A percentile compares a stretch with the other conserved stretches of the same genome.
These are phyloP conservation scores for Trigoniulus corallinus DNA, from an alignment of 1,140 invertebrate species.

Conservation along the genomic window DNA sequence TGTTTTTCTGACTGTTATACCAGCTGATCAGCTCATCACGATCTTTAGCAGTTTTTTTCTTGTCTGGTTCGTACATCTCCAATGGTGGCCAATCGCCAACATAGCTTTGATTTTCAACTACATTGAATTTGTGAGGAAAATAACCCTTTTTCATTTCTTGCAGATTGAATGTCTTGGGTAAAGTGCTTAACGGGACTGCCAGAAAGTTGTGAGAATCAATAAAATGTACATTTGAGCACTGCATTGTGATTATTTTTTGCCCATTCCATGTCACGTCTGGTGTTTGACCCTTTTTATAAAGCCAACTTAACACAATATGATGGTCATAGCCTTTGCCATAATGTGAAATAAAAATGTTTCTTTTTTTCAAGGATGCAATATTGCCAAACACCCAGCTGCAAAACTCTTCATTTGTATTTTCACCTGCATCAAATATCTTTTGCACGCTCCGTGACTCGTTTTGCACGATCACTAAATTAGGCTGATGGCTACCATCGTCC, in stretches of 20 bases:
- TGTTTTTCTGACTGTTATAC: neutral
- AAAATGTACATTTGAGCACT: neutral
- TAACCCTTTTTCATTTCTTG: constrained; percentile 3
- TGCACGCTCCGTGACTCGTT: neutral
- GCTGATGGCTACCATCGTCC: neutral
- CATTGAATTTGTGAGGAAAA: constrained; percentile 10
- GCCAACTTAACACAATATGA: neutral
- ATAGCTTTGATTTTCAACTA: constrained; percentile 9
- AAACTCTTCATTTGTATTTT: neutral
- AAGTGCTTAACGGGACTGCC: constrained; percentile 5
- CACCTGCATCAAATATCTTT: neutral
- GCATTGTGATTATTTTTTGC: neutral
- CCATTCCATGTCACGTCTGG: constrained; percentile 1
- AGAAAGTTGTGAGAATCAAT: constrained; percentile 8
- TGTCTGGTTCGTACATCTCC: neutral
- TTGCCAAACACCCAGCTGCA: neutral
- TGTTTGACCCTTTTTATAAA: neutral
- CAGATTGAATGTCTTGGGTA: constrained; percentile 4
- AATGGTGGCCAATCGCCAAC: neutral
- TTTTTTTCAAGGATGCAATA: neutral
- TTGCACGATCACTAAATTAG: neutral
- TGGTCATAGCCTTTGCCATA: constrained; percentile 6
- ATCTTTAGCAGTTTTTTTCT: neutral
- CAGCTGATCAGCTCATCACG: too few relatives aligned
- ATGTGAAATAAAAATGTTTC: constrained; percentile 2